Evolutionary conservation across 2,888 invertebrate genomes (phyloP).

Genomic region (Drosophila affinis): DNA sequence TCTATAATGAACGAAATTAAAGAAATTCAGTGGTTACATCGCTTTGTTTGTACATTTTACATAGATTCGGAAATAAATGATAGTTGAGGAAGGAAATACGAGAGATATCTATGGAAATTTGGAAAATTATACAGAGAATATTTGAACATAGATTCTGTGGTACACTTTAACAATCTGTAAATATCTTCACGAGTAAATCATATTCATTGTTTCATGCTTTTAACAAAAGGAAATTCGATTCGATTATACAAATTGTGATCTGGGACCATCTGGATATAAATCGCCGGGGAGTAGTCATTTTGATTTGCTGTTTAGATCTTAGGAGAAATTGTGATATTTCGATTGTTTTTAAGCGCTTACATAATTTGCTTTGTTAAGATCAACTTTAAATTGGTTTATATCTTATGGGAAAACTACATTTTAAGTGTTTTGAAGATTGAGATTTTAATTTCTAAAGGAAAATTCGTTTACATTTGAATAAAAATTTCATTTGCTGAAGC

Average conservation of each 20-base stretch:
- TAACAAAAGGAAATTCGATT: background rate
- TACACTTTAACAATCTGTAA: background rate
- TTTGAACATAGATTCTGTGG: background rate
- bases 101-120: background rate
- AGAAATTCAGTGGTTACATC: no score
- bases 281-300: background rate
- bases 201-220: background rate
- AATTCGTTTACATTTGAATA: background rate
- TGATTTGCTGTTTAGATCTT: no score
- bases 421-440: background rate
- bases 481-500: background rate
- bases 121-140: background rate
- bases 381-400: background rate
- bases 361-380: background rate
- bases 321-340: no score
- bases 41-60: background rate
- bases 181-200: background rate
- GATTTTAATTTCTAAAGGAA: no score
- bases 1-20: no score
- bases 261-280: background rate
- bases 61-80: background rate
- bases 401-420: background rate
- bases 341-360: background rate
- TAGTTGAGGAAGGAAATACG: rapidly evolving
- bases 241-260: background rate